phyloP scores from a whole-genome alignment of 2,888 invertebrate species.

The Prosopocoilus inquinatus region DNA sequence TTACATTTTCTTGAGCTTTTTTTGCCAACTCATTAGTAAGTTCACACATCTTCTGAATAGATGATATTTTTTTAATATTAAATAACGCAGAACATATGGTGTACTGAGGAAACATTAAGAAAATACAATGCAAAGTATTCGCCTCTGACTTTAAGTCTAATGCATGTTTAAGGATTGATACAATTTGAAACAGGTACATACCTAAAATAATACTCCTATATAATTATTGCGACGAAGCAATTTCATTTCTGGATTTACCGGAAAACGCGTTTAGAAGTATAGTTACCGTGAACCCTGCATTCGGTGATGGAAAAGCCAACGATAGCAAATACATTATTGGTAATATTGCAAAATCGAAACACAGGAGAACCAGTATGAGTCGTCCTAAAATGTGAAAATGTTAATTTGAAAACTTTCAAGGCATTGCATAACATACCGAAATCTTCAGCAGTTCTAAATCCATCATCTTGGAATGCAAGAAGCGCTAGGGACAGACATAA shows the following conservation, averaged over 20 bases:
- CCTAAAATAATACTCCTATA: slow-evolving; percentile 57
- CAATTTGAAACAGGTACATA: slow-evolving; percentile 67
- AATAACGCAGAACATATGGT: slow-evolving; percentile 55
- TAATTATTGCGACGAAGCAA: background rate
- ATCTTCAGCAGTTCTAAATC: slow-evolving; percentile 55
- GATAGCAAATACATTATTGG: slow-evolving; percentile 72
- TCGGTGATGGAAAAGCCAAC: slow-evolving; percentile 67
- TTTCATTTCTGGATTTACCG: slow-evolving; percentile 55
- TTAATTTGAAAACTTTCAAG: background rate
- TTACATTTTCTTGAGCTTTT: background rate
- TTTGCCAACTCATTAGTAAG: slow-evolving; percentile 10
- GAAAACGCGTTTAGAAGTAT: slow-evolving; percentile 71
- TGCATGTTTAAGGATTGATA: slow-evolving; percentile 63
- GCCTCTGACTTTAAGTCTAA: slow-evolving; percentile 61
- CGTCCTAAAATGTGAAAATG: slow-evolving; percentile 51
- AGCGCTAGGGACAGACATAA: slow-evolving; percentile 61
- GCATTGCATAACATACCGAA: slow-evolving; percentile 49
- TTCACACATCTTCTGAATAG: slow-evolving; percentile 20
- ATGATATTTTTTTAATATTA: slow-evolving; percentile 34
- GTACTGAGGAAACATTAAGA: slow-evolving; percentile 72
- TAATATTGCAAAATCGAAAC: slow-evolving; percentile 71
- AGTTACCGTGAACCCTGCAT: slow-evolving; percentile 72
- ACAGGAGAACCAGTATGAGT: slow-evolving; percentile 60
- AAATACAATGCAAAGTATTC: slow-evolving; percentile 61
- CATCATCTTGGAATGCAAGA: slow-evolving; percentile 63